Evolutionary conservation across 1,140 invertebrate genomes (phyloP).

Genomic region (Tetranychus urticae): DNA sequence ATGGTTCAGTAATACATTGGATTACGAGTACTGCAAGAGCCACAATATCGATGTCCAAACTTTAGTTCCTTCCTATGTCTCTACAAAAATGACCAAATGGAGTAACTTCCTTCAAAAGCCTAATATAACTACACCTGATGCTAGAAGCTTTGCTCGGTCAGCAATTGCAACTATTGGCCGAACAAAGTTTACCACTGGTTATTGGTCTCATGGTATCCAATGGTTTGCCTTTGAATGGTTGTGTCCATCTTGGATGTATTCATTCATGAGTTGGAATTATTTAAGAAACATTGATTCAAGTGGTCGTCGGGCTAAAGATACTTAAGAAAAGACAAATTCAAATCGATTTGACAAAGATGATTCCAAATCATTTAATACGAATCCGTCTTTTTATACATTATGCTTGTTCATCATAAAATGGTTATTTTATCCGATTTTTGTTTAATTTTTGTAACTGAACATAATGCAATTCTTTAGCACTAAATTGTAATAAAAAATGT

Average conservation of each 20-base stretch:
- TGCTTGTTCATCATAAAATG: no score
- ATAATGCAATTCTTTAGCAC: no score
- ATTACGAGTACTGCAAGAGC: constrained; percentile 42
- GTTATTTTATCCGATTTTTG: no score
- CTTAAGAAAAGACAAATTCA: neutral
- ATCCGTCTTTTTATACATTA: no score
- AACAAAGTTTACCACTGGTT: constrained; percentile 49
- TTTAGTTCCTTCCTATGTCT: constrained; percentile 57
- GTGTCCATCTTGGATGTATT: neutral
- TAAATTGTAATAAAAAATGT: no score
- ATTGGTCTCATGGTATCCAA: constrained; percentile 65
- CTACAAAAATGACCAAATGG: constrained; percentile 69
- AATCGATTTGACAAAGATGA: no score
- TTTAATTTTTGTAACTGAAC: no score
- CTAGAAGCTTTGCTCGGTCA: constrained; percentile 42
- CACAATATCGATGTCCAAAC: constrained; percentile 57
- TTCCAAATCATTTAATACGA: no score
- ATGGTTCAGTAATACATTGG: constrained; percentile 28
- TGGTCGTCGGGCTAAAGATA: neutral
- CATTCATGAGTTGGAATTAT: neutral
- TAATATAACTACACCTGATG: constrained; percentile 48
- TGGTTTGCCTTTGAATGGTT: neutral
- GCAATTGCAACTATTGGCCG: constrained; percentile 50
- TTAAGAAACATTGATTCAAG: neutral
- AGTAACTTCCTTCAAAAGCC: constrained; percentile 42